Percentiles rank a stretch among this genome's conserved stretches.
Conservation (phyloP, 2,888 invertebrate species). For the Apamea crenata region DNA sequence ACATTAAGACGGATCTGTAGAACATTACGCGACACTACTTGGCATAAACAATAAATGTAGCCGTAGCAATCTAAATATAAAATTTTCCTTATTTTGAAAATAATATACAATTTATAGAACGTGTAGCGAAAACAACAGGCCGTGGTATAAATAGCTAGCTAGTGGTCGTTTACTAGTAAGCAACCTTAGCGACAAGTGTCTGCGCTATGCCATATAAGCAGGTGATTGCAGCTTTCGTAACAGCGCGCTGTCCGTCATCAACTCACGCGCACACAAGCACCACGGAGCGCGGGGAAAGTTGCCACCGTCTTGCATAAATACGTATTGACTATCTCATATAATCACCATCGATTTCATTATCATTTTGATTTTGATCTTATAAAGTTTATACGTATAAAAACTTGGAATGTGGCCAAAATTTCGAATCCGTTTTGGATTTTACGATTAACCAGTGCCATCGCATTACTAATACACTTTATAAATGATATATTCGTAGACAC, state of each 20-base stretch:
- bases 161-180: constrained; percentile 62
- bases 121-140: constrained; percentile 54
- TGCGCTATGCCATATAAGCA: constrained; percentile 81
- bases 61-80: constrained; percentile 2
- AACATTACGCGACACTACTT: constrained; percentile 30
- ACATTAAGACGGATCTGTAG: constrained; percentile 17
- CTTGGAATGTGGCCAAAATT: constrained; percentile 72
- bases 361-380: constrained; percentile 46
- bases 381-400: constrained; percentile 66
- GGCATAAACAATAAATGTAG: constrained; percentile 35
- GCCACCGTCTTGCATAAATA: constrained; percentile 82
- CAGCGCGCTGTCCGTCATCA: constrained; percentile 81
- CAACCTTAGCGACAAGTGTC: constrained; percentile 75
- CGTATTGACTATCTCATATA: constrained; percentile 67
- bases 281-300: constrained; percentile 83
- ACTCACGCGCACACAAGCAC: constrained; percentile 72
- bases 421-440: constrained; percentile 64
- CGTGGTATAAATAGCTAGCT: constrained; percentile 67
- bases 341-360: constrained; percentile 64
- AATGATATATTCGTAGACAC: constrained; percentile 67
- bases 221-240: constrained; percentile 87
- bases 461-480: constrained; percentile 64
- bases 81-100: constrained; percentile 59
- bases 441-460: constrained; percentile 70
- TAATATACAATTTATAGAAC: constrained; percentile 47